Base-by-base conservation (phyloP, 2,797 vertebrate species). In the Lophius americanus region DNA sequence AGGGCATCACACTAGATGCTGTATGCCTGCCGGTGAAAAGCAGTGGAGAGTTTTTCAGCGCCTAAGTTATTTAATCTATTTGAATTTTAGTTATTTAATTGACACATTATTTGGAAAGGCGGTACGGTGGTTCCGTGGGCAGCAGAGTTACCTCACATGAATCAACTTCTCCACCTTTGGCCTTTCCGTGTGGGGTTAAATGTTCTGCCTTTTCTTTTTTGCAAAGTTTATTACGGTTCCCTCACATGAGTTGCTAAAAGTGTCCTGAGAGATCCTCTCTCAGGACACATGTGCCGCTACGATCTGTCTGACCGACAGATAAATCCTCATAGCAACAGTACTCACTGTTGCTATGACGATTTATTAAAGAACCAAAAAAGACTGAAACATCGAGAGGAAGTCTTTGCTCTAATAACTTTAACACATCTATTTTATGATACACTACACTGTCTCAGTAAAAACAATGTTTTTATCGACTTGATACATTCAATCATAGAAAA, bases 301-400 rank as follows among this genome's bases (percentile, higher is more conserved):
- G 23, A 23, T 12, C 38, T 63, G n/a, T 68, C 33, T 48, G 44
- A 37, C 37, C 37, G 64, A 58, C 43, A 36, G 23, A 23, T 23
- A 23, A 23, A 23, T 41, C 0, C 5, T 13, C 33, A 23, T 23
- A 11, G 38, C 53, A 35, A 36, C 39, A 9, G 14, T 33, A 9
- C 10, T 9, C 4, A 2, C 23, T 59, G 38, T 10, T 43, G 32
- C 43, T 46, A 38, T 51, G 36, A 50, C 46, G 43, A 11, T 33
- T 23, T 2, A 23, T 23, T 23, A 23, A 23, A 23, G 7, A 64
- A 12, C 46, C 41, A 46, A 43, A 12, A 32, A 3, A 64, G 38
- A 51, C 44, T 43, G 36, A 50, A 36, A 46, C 14, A 33, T 8
- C 1, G 35, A 51, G 33, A 35, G 5, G 12, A 36, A 12, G 11